Conservation (phyloP, 2,888 invertebrate genomes). For the Trisateles emortualis region DNA sequence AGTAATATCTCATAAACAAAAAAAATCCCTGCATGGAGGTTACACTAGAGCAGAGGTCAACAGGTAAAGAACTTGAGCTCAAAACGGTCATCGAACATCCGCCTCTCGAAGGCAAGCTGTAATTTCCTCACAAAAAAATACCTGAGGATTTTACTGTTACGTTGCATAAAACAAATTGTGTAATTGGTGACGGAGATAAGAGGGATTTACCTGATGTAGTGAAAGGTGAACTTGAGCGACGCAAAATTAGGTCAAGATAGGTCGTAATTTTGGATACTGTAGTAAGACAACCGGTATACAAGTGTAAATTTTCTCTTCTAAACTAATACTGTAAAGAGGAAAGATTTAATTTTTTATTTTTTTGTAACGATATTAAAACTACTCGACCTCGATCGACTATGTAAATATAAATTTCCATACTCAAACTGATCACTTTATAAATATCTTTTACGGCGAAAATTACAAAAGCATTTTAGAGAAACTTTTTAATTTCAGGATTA, state of each 20-base stretch:
- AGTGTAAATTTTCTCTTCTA: too few species aligned
- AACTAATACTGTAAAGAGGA: too few species aligned
- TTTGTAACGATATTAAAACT: too few species aligned
- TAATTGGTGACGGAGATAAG: slow-evolving; percentile 1
- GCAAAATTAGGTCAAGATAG: slow-evolving; percentile 15
- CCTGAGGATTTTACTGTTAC: not conserved
- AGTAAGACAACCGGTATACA: too few species aligned
- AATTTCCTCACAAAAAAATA: slow-evolving; percentile 21
- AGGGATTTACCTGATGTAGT: slow-evolving; percentile 14
- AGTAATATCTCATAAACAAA: too few species aligned
- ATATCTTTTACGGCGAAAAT: too few species aligned
- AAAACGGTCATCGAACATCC: slow-evolving; percentile 34
- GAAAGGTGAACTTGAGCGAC: slow-evolving; percentile 34
- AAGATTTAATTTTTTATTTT: too few species aligned
- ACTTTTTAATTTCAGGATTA: too few species aligned
- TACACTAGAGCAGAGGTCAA: not conserved
- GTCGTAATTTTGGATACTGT: not conserved
- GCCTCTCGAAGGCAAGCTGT: slow-evolving; percentile 29
- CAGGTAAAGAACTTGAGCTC: slow-evolving; percentile 7
- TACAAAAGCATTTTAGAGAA: too few species aligned
- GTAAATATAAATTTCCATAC: too few species aligned
- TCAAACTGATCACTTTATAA: too few species aligned
- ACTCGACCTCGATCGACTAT: too few species aligned
- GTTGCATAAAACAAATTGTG: slow-evolving; percentile 4
- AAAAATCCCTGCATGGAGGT: not conserved